Conservation (phyloP, 2,888 invertebrate species). For the Chymomyza fuscimana region DNA sequence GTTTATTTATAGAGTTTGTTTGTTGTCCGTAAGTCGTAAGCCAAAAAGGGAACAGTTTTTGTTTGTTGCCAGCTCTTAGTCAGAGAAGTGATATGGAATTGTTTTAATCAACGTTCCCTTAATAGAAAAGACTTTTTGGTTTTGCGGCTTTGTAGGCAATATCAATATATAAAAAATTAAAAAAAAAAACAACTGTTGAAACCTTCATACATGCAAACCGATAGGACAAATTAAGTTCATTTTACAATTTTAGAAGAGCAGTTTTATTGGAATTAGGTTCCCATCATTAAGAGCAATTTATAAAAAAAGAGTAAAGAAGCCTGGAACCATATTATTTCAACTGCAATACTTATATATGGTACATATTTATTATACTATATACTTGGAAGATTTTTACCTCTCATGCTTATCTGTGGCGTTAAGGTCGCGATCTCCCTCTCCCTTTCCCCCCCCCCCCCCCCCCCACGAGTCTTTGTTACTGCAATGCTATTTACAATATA, state of each 20-base stretch:
- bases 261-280: no score
- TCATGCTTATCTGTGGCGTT: constrained; percentile 31
- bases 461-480: neutral
- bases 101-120: neutral
- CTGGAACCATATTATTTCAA: neutral
- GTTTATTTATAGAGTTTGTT: neutral
- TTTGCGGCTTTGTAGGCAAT: neutral
- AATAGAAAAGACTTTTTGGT: neutral
- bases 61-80: neutral
- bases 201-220: neutral
- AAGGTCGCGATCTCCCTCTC: constrained; percentile 37
- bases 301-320: neutral
- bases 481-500: neutral
- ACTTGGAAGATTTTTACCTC: neutral
- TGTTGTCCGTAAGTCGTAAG: neutral
- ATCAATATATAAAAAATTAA: neutral
- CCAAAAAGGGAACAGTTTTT: neutral
- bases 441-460: no score
- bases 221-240: neutral
- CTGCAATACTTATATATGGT: neutral
- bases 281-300: neutral
- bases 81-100: neutral
- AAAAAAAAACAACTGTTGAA: neutral
- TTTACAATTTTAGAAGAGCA: neutral
- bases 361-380: neutral